These are phyloP conservation scores for Lanistes nyassanus DNA, from an alignment of 1,140 invertebrate genomes.

Conservation along the genomic window DNA sequence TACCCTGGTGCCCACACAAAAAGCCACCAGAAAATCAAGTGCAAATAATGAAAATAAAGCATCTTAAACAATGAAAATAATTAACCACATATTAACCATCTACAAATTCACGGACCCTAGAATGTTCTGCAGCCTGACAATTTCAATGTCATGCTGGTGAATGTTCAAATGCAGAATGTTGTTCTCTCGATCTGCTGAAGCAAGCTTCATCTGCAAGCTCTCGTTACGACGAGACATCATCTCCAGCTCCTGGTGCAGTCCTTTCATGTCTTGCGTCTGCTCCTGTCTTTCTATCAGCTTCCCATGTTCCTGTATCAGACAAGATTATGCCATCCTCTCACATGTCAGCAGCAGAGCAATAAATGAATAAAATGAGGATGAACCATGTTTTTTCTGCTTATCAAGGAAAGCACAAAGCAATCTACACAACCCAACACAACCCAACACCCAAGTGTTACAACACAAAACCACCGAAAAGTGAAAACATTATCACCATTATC, in stretches of 20 bases:
- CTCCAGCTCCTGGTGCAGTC: slow-evolving; percentile 48
- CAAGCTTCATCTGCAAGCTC: slow-evolving; percentile 42
- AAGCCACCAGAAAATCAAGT: not conserved
- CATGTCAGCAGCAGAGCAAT: not conserved
- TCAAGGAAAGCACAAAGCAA: too few relatives aligned
- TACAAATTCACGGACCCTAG: slow-evolving; percentile 18
- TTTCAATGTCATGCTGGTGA: slow-evolving; percentile 50
- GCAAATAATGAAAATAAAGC: not conserved
- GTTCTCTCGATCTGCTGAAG: slow-evolving; percentile 49
- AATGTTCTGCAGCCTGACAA: slow-evolving; percentile 41
- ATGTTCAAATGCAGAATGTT: slow-evolving; percentile 49
- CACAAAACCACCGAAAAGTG: too few relatives aligned
- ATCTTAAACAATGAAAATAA: too few relatives aligned
- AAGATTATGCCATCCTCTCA: not conserved
- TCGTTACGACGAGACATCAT: slow-evolving; percentile 41
- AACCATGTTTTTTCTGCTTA: too few relatives aligned
- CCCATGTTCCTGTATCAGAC: slow-evolving; percentile 50
- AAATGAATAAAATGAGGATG: not conserved
- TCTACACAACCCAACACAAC: too few relatives aligned
- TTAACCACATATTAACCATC: too few relatives aligned
- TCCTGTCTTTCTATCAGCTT: slow-evolving; percentile 51
- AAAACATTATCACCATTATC: too few relatives aligned
- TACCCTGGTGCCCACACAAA: not conserved
- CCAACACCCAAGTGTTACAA: too few relatives aligned
- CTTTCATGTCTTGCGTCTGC: slow-evolving; percentile 40